Conservation (phyloP, 2,888 invertebrate genomes). For the Osmoderma eremita region DNA sequence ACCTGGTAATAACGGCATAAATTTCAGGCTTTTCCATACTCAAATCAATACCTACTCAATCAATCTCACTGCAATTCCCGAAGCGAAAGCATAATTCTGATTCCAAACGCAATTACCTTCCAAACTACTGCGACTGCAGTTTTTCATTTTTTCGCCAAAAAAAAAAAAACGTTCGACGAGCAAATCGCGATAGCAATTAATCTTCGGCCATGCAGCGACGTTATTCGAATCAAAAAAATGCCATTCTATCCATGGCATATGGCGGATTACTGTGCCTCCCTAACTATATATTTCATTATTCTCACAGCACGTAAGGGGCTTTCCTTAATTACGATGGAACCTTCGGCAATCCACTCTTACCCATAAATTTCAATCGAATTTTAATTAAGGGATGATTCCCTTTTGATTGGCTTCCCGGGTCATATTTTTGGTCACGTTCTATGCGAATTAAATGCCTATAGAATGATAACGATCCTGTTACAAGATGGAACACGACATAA, state of each 20-base stretch:
- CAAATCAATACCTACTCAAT: conserved; percentile 8
- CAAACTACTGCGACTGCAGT: background rate
- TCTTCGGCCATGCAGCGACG: background rate
- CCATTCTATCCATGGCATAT: background rate
- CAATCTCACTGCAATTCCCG: background rate
- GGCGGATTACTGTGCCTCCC: background rate
- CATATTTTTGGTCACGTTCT: background rate
- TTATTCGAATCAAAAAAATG: background rate
- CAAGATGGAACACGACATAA: no score
- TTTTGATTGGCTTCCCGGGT: background rate
- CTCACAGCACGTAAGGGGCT: background rate
- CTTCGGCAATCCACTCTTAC: background rate
- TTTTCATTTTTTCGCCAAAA: background rate
- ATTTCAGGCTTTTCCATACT: background rate
- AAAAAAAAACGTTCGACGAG: background rate
- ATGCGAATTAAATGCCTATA: background rate
- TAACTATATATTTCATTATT: background rate
- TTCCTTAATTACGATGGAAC: background rate
- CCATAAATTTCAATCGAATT: conserved; percentile 10
- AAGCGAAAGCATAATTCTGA: conserved; percentile 20
- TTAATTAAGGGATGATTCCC: conserved; percentile 5
- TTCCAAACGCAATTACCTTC: background rate
- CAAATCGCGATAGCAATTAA: conserved; percentile 11
- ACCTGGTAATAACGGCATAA: background rate
- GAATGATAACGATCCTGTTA: no score